Conservation (phyloP, 2,113 vertebrate species). For the Raja brachyura region DNA sequence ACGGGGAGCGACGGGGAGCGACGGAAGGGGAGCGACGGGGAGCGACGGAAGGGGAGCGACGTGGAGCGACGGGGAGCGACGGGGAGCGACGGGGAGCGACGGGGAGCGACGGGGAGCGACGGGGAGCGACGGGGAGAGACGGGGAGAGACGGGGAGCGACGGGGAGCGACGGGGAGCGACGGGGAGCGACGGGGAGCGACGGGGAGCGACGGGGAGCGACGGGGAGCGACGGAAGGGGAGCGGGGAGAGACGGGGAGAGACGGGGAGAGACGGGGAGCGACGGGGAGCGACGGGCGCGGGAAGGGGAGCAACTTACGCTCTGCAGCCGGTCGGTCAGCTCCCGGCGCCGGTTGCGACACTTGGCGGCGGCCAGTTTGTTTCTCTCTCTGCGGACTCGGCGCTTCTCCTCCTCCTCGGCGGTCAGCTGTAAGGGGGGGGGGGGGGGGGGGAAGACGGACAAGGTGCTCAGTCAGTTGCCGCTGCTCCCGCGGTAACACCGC, state of each 20-base stretch:
- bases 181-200: neutral
- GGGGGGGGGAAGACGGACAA: neutral
- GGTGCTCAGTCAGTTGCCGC: neutral
- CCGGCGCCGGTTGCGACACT: constrained; percentile 83
- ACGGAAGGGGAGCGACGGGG: too few relatives aligned
- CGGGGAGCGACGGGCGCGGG: neutral
- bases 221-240: neutral
- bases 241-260: neutral
- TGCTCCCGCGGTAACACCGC: neutral
- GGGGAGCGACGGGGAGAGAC: too few relatives aligned
- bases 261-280: neutral
- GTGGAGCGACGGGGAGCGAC: too few relatives aligned
- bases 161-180: too few relatives aligned
- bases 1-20: too few relatives aligned
- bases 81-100: too few relatives aligned
- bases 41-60: too few relatives aligned
- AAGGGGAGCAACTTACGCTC: constrained; percentile 67
- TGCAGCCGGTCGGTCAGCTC: constrained; percentile 90
- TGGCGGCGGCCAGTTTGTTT: constrained; percentile 88
- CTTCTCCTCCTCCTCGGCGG: constrained; percentile 89
- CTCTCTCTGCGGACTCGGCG: constrained; percentile 78
- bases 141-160: too few relatives aligned
- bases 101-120: too few relatives aligned
- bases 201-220: neutral
- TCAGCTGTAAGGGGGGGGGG: constrained; percentile 67